Base-by-base conservation (phyloP, 2,113 vertebrate species). In the Crotalus tigris region DNA sequence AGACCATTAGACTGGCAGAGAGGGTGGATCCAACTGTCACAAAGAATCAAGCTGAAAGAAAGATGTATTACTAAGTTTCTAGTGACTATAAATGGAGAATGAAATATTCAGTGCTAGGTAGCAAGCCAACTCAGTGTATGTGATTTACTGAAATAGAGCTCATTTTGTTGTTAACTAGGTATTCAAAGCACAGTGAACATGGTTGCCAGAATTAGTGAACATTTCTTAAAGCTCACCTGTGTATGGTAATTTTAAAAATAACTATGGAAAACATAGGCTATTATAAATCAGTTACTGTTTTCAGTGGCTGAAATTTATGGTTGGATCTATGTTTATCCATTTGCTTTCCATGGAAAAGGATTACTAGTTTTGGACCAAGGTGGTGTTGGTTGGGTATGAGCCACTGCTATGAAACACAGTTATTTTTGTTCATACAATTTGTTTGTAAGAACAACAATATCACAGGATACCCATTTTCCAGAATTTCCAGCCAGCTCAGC, bases 1-100 rank as follows among this genome's bases (percentile, higher is more conserved):
- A 89, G 46, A 49, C 69, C 55, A 90, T 93, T 88, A 64, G 4
- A 75, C 46, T 92, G 75, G 75, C 24, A 90, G 87, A 55, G 64
- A n/a, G 55, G 93, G 89, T 29, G 49, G 46, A 81, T 92, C 89
- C 53, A 49, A 64, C 33, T 92, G 91, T 59, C 87, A 92, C 87
- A 93, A 2, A 86, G 69, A 51, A 92, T 93, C 55, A 86, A 85
- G 19, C 26, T 44, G 55, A 92, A 64, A 89, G 12, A 49, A 81
- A 89, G 87, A 88, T 49, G 49, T 24, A 61, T 44, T 90, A 88
- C 49, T 86, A n/a, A n/a, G 69, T 86, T 89, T 86, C 51, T 55
- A 89, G 51, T 69, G 75, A 57, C 91, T 55, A 9, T 53, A 64
- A 51, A 46, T 55, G 46, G 57, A 44, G 10, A 51, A n/a, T 53